phyloP scores from a whole-genome alignment of 2,888 invertebrate species.

The Opisthograptis luteolata region DNA sequence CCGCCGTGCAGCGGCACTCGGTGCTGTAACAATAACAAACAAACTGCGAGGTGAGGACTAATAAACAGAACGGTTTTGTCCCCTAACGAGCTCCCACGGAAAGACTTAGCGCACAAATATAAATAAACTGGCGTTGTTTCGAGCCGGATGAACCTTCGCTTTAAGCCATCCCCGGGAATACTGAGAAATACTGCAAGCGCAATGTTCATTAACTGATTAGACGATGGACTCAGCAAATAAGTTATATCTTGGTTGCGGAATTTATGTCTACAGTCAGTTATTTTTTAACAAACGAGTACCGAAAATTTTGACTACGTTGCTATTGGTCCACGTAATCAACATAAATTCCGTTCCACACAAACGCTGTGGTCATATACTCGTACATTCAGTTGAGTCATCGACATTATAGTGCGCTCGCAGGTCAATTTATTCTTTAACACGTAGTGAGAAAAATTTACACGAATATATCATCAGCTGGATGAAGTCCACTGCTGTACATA shows the following conservation, averaged over 20 bases:
- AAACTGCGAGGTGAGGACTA: slow-evolving; percentile 62
- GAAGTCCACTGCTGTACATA: no score
- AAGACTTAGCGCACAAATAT: slow-evolving; percentile 36
- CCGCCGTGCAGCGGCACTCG: no score
- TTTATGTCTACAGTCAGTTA: slow-evolving; percentile 15
- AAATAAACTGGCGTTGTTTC: slow-evolving; percentile 57
- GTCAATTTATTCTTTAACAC: no score
- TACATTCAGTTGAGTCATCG: no score
- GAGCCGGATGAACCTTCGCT: slow-evolving; percentile 45
- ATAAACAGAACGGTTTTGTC: slow-evolving; percentile 65
- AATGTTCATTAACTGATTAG: slow-evolving; percentile 54
- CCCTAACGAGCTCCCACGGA: slow-evolving; percentile 61
- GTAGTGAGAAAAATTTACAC: no score
- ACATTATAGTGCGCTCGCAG: no score
- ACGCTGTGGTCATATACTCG: no score
- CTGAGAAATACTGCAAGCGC: slow-evolving; percentile 41
- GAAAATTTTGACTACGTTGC: no score
- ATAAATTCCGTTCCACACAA: no score
- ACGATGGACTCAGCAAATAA: slow-evolving; percentile 4
- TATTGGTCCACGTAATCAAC: no score
- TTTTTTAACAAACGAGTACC: no score
- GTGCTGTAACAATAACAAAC: slow-evolving; percentile 58
- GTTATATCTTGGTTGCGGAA: neutral
- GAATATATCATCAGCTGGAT: no score
- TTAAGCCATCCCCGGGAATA: slow-evolving; percentile 50